Percentiles rank a stretch among this genome's conserved stretches.
phyloP scores from a whole-genome alignment of 2,888 invertebrate genomes.

The Lucinisca nassula region DNA sequence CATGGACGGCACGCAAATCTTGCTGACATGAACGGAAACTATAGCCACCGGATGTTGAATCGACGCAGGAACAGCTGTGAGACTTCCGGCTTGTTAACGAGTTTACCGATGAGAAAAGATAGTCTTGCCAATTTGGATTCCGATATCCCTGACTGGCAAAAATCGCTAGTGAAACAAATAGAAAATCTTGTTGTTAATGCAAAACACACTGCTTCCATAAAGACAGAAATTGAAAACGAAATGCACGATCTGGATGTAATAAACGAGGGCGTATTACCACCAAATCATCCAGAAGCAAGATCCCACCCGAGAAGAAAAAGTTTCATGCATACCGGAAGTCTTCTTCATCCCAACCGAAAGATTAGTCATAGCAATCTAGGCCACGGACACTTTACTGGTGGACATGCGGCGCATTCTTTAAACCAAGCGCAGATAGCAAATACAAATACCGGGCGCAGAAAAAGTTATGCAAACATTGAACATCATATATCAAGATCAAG shows the following conservation, averaged over 20 bases:
- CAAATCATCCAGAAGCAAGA: neutral
- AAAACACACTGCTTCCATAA: neutral
- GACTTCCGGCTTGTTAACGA: neutral
- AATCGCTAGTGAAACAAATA: neutral
- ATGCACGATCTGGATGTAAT: neutral
- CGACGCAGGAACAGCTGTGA: neutral
- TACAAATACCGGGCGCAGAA: neutral
- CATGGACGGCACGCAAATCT: neutral
- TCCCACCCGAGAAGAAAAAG: neutral
- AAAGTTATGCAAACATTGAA: slow-evolving; percentile 8
- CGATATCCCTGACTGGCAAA: neutral
- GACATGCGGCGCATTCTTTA: neutral
- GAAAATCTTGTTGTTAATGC: neutral
- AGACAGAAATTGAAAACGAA: neutral
- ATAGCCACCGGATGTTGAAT: neutral
- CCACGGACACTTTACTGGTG: neutral
- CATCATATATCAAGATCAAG: neutral
- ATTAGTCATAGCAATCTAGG: neutral
- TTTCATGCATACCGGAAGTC: neutral
- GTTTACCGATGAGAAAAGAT: neutral
- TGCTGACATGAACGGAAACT: neutral
- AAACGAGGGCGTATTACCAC: neutral
- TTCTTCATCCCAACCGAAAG: neutral
- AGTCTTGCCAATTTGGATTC: neutral
- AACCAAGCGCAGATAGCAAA: neutral